Evolutionary conservation across 2,888 invertebrate genomes (phyloP).

Genomic region (Galerucella nymphaeae): DNA sequence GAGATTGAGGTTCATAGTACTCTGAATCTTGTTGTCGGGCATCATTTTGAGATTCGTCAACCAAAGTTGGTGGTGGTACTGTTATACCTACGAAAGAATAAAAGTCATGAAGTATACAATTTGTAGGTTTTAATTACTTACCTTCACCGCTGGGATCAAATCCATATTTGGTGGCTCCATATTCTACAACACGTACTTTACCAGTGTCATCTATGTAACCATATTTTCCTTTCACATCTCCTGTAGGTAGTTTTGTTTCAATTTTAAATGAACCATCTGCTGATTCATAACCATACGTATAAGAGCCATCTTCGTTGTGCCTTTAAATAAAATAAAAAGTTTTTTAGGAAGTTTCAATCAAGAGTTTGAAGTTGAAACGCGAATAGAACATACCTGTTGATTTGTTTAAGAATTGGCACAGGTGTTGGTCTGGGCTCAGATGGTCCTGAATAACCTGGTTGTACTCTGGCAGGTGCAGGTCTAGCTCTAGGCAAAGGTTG

Average conservation of each 20-base stretch:
- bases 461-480: slow-evolving; percentile 63
- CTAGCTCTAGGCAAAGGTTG: slow-evolving; percentile 61
- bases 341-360: neutral
- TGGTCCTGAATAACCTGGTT: slow-evolving; percentile 63
- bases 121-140: neutral
- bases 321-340: slow-evolving; percentile 63
- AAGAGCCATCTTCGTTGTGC: slow-evolving; percentile 90
- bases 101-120: no score
- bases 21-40: slow-evolving; percentile 46
- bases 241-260: slow-evolving; percentile 83
- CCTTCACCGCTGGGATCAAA: slow-evolving; percentile 90
- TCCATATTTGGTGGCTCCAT: slow-evolving; percentile 88
- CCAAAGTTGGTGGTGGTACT: slow-evolving; percentile 74
- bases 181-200: slow-evolving; percentile 83
- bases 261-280: slow-evolving; percentile 92
- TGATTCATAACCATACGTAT: slow-evolving; percentile 90
- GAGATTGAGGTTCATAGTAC: slow-evolving; percentile 44
- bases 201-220: slow-evolving; percentile 88
- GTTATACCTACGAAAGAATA: slow-evolving; percentile 68
- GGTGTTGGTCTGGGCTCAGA: slow-evolving; percentile 70
- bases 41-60: slow-evolving; percentile 68
- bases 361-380: neutral
- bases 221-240: slow-evolving; percentile 91
- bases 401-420: slow-evolving; percentile 86
- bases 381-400: slow-evolving; percentile 74